Percentiles rank a stretch among this genome's conserved stretches.
phyloP scores from a whole-genome alignment of 1,140 invertebrate genomes.

The Portunus trituberculatus region DNA sequence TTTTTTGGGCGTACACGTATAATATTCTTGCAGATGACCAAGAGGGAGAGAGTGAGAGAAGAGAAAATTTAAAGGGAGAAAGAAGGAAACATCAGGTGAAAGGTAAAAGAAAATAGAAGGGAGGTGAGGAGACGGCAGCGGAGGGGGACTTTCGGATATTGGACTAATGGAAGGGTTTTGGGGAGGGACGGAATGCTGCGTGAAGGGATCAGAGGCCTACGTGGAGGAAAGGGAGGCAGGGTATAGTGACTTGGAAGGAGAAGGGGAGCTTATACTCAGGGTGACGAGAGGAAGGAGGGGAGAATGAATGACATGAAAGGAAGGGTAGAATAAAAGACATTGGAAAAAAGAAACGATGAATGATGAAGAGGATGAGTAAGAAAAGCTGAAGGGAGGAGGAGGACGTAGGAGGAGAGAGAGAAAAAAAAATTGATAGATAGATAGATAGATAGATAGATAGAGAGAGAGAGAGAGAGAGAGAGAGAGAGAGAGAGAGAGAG shows the following conservation, averaged over 20 bases:
- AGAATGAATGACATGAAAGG: neutral
- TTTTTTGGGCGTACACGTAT: neutral
- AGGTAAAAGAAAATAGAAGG: neutral
- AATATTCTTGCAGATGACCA: neutral
- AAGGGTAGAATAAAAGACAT: neutral
- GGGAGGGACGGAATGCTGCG: neutral
- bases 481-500: too few relatives aligned
- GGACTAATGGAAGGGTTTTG: neutral
- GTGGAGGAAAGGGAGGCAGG: neutral
- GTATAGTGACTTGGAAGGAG: too few relatives aligned
- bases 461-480: neutral
- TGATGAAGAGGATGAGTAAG: too few relatives aligned
- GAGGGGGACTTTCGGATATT: neutral
- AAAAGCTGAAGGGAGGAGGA: neutral
- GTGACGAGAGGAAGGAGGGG: too few relatives aligned
- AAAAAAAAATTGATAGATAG: too few relatives aligned
- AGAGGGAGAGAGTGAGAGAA: too few relatives aligned
- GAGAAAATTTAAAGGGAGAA: neutral
- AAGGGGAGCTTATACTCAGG: too few relatives aligned
- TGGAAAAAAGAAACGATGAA: neutral
- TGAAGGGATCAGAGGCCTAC: neutral
- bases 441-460: neutral
- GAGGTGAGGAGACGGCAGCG: neutral
- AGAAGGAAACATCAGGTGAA: neutral
- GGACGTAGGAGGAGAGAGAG: constrained; percentile 2